Evolutionary conservation across 2,797 vertebrate genomes (phyloP), one percentile per base, ranked within the genome.

Genomic region (Cyclopterus lumpus): DNA sequence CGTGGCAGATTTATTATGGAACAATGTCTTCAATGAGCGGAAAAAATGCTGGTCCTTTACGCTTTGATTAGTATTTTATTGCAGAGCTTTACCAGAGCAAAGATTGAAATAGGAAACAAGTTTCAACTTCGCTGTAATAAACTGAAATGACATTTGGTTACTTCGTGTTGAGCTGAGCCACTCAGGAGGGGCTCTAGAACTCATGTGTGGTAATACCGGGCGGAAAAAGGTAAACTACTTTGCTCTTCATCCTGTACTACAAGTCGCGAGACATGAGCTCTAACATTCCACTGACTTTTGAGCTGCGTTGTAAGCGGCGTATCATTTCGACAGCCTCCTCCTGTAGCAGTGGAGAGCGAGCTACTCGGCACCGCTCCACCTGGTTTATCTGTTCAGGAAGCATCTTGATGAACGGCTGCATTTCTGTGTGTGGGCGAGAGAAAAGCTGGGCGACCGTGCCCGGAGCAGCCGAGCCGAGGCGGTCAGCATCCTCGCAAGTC

Each of bases 401-500:
- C 54, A 49, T 15, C 42, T 20, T 80, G 67, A 81, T 79, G 66
- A 84, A 86, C 76, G 66, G 30, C 48, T 3, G 3, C 57, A 3
- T 62, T 59, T n/a, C 46, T 69, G 12, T 77, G 58, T 75, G 58
- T 74, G 62, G 65, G 68, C 16, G 48, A 69, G 38, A 61, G 55
- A 55, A 53, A 79, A 63, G 54, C 75, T 28, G 20, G 46, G 16
- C 8, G 20, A 63, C 66, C 44, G 54, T 61, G 54, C 15, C n/a
- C 65, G 65, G 80, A 68, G 63, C 36, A 34, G 46, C 34, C 36
- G 59, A 55, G 69, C 54, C n/a, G 22, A 63, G 57, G 59, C 77
- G 48, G 54, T 77, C 75, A 54, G 72, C 79, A 67, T 90, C 87
- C 87, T 87, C 5, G 6, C 78, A 24, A 86, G 59, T 71, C 85